Evolutionary conservation across 2,113 vertebrate genomes (phyloP), one percentile per base, ranked within the genome.

Genomic region (Gracilinanus agilis): DNA sequence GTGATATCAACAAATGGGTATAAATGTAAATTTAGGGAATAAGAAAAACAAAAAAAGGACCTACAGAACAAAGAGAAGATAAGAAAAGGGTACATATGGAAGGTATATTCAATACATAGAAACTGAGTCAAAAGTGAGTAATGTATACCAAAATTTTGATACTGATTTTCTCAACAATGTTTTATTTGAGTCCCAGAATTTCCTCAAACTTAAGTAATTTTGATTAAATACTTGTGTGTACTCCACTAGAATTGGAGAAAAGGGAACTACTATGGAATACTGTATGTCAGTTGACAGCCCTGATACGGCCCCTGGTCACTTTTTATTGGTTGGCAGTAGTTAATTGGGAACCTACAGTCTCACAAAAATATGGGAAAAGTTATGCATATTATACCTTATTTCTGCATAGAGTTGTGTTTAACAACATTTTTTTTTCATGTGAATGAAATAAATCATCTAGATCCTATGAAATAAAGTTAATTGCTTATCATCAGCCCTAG

Each of bases 281-380:
- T 6, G 27, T 10, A 8, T 10, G 23, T 58, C 9, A 58, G 27
- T 58, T 9, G 2, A 7, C 24, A 56, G 6, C 24, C 23, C 55
- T 56, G 55, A 56, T 56, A 25, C 8, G 24, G 24, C 8, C 55
- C 24, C 5, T 58, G 25, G 10, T 25, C 25, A 9, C 56, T 88
- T 92, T 25, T 6, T 24, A n/a, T 1, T 90, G 5, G 0, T 13
- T 61, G 24, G 2, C 49, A 67, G 40, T 75, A 67, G 55, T n/a
- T 24, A 90, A 44, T 91, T 91, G 12, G 10, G 16, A 53, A 91
- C 88, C 0, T 90, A 92, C 55, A 3, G 21, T 93, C 23, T 90
- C 2, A 8, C 0, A 1, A 2, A 13, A 29, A 53, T 40, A 11
- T 3, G 19, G 19, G 3, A 11, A 9, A 40, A 83, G n/a, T 3